A percentile compares a stretch with the other conserved stretches of the same genome.
Conservation (phyloP, 30 jellyfish, hydroid and myxozoan species). For the Cassiopea andromeda region DNA sequence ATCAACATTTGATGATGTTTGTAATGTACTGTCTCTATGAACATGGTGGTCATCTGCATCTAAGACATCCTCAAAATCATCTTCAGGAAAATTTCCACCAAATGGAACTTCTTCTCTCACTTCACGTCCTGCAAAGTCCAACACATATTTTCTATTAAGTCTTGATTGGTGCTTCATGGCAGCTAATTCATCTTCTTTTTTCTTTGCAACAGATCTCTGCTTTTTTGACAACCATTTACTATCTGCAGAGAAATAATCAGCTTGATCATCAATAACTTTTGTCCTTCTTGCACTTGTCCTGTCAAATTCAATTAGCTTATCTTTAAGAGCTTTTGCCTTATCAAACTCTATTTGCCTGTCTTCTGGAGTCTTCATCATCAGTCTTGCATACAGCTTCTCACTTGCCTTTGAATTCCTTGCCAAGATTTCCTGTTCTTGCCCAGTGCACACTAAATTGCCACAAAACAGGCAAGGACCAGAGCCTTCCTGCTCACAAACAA, state of each 20-base stretch:
- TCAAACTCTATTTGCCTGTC: constrained; percentile 55
- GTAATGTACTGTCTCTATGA: neutral
- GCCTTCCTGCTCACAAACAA: constrained; percentile 99
- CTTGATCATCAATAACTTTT: constrained; percentile 98
- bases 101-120: constrained; percentile 64
- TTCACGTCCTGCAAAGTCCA: constrained; percentile 95
- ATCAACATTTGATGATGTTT: constrained; percentile 10
- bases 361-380: constrained; percentile 68
- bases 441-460: constrained; percentile 94
- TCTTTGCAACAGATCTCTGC: constrained; percentile 71
- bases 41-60: constrained; percentile 1
- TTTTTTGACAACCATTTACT: constrained; percentile 93
- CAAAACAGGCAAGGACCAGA: constrained; percentile 99
- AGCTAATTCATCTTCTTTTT: constrained; percentile 73
- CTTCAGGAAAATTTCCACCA: constrained; percentile 15
- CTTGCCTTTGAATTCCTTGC: constrained; percentile 89
- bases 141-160: constrained; percentile 64
- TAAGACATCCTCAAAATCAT: constrained; percentile 1
- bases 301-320: constrained; percentile 79
- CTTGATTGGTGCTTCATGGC: constrained; percentile 79
- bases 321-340: constrained; percentile 87
- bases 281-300: constrained; percentile 94
- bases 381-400: constrained; percentile 72
- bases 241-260: constrained; percentile 90
- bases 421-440: constrained; percentile 88